Conservation (phyloP, 2,888 invertebrate species). For the Abscondita cerata region DNA sequence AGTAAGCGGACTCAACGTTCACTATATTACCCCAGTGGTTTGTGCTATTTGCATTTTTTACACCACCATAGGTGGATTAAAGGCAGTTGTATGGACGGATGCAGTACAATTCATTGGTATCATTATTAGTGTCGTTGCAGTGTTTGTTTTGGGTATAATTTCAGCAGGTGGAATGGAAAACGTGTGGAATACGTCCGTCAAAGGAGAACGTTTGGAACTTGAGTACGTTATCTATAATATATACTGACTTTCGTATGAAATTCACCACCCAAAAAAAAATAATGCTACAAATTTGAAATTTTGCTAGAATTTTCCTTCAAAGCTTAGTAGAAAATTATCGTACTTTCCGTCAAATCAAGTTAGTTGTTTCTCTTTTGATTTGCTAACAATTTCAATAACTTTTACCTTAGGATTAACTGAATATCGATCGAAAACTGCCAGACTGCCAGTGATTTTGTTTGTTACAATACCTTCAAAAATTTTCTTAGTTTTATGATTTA, state of each 20-base stretch:
- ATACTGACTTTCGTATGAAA: not conserved
- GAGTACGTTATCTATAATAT: constrained; percentile 57
- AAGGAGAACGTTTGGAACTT: constrained; percentile 65
- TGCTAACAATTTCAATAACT: too few species aligned
- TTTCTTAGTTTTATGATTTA: too few species aligned
- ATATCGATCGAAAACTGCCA: too few species aligned
- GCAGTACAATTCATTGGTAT: constrained; percentile 65
- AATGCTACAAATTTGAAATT: too few species aligned
- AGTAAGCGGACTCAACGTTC: constrained; percentile 68
- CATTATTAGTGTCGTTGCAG: constrained; percentile 60
- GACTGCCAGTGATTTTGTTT: too few species aligned
- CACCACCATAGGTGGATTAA: constrained; percentile 72
- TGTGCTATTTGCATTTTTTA: constrained; percentile 77
- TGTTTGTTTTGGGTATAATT: constrained; percentile 66
- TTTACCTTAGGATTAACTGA: too few species aligned
- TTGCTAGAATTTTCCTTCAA: too few species aligned
- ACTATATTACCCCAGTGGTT: constrained; percentile 70
- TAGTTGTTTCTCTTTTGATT: too few species aligned
- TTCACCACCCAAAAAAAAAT: too few species aligned
- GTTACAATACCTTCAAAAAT: too few species aligned
- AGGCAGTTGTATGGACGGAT: constrained; percentile 71
- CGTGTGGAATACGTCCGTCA: constrained; percentile 64
- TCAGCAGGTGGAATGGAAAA: constrained; percentile 63
- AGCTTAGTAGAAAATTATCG: too few species aligned
- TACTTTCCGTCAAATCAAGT: too few species aligned